phyloP scores from a whole-genome alignment of 30 jellyfish, hydroid and myxozoan species.

The Catostylus mosaicus region DNA sequence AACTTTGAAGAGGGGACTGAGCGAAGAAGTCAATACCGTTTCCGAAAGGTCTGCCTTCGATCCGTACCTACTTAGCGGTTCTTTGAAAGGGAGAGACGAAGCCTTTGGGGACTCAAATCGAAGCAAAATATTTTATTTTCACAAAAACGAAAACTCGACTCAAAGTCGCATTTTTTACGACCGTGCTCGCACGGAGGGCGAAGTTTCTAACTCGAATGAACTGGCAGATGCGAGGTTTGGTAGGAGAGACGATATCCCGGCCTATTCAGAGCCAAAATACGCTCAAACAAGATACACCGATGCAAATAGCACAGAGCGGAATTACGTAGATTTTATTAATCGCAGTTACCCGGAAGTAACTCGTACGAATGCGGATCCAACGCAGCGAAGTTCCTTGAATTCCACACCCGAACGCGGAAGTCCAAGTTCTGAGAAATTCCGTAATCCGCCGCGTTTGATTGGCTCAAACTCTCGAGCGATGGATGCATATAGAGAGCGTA shows the following conservation, averaged over 20 bases:
- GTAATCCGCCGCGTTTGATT: constrained; percentile 6
- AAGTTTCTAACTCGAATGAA: background rate
- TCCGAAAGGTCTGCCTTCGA: too few relatives aligned
- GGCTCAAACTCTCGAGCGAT: constrained; percentile 10
- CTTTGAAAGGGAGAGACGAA: background rate
- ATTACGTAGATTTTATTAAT: background rate
- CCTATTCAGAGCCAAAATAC: background rate
- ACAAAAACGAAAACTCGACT: background rate
- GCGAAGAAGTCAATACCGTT: too few relatives aligned
- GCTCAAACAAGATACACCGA: background rate
- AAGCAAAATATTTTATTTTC: background rate
- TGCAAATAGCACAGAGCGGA: background rate
- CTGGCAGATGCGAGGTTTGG: too few relatives aligned
- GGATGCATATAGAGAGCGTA: background rate
- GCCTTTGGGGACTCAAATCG: background rate
- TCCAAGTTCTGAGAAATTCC: constrained; percentile 10
- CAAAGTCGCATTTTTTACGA: background rate
- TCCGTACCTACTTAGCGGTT: too few relatives aligned
- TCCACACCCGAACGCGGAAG: constrained; percentile 16
- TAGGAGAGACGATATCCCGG: background rate
- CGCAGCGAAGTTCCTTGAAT: background rate
- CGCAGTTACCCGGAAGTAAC: background rate
- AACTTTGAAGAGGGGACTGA: background rate
- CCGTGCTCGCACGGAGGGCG: background rate
- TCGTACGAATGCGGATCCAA: background rate